These are phyloP conservation scores for Willisornis vidua DNA, from an alignment of 2,113 vertebrate genomes.

Conservation along the genomic window DNA sequence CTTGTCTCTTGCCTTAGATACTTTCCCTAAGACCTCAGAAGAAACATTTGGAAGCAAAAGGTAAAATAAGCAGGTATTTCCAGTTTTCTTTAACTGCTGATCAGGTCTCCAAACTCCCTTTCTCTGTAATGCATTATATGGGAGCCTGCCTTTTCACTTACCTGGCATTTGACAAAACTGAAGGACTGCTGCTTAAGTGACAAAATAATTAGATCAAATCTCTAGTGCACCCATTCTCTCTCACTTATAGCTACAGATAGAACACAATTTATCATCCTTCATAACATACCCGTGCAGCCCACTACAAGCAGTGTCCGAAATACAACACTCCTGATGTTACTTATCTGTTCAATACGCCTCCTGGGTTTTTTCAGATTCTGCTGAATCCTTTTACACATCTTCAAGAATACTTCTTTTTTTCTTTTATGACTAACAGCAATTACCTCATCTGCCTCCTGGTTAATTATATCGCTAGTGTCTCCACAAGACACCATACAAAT, in stretches of 20 bases:
- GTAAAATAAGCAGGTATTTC: background rate
- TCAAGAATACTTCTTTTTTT: background rate
- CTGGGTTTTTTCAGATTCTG: background rate
- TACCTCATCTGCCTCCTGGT: background rate
- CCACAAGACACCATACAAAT: background rate
- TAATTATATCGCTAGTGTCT: background rate
- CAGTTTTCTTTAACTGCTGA: background rate
- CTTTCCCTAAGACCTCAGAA: background rate
- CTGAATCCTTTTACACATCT: background rate
- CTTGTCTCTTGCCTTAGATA: background rate
- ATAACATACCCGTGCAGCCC: fast-evolving
- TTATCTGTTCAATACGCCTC: background rate
- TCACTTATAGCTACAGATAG: background rate
- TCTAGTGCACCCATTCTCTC: background rate
- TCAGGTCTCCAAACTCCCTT: background rate
- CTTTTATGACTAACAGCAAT: background rate
- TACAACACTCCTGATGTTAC: background rate
- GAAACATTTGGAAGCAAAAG: background rate
- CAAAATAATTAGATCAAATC: background rate
- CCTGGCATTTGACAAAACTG: background rate
- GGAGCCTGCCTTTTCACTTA: background rate
- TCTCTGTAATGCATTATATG: fast-evolving
- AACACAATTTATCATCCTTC: background rate
- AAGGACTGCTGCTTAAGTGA: background rate
- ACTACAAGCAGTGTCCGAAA: background rate